Conservation (phyloP, 2,888 invertebrate species). For the Tipula unca region DNA sequence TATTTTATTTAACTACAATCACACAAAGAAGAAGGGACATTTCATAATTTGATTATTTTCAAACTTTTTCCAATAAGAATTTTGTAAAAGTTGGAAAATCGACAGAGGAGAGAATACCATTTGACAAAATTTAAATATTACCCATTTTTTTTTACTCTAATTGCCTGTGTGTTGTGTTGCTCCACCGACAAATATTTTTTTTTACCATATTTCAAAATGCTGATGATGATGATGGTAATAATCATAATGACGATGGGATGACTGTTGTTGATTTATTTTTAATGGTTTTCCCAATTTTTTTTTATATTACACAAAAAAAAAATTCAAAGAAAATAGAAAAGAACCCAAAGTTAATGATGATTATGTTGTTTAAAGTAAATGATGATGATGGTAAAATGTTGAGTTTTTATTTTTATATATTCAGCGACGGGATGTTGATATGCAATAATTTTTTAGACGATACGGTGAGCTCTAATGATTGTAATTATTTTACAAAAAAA, state of each 20-base stretch:
- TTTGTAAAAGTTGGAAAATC: background rate
- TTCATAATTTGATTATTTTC: too few relatives aligned
- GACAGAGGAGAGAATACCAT: background rate
- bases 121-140: background rate
- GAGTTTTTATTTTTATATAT: background rate
- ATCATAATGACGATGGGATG: slow-evolving; percentile 8
- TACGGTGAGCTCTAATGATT: slow-evolving; percentile 8
- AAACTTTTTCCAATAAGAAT: background rate
- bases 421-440: background rate
- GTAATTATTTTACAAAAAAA: background rate
- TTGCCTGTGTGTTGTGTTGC: background rate
- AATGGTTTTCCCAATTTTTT: background rate
- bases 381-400: background rate
- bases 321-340: background rate
- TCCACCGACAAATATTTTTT: background rate
- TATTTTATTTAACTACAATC: too few relatives aligned
- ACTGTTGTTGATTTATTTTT: slow-evolving; percentile 14
- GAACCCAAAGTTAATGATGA: background rate
- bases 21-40: too few relatives aligned
- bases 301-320: background rate
- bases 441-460: background rate
- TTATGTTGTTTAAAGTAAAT: slow-evolving; percentile 8
- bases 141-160: background rate
- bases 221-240: slow-evolving; percentile 8
- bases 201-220: background rate